phyloP scores from a whole-genome alignment of 2,888 invertebrate genomes.

The Exephanes ischioxanthus region DNA sequence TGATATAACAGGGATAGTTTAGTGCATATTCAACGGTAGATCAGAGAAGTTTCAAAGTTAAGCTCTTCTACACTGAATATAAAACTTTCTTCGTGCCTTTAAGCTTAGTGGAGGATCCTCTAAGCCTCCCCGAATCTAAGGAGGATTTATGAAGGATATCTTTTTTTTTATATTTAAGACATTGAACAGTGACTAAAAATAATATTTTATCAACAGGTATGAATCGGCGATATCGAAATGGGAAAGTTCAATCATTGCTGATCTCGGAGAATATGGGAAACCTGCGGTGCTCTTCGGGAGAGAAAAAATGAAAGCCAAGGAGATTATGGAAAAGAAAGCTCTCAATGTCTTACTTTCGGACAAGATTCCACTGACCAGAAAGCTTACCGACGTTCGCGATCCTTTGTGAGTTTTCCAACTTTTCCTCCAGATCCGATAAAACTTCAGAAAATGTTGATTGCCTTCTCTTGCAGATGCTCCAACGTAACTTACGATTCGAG shows the following conservation, averaged over 20 bases:
- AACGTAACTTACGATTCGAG: constrained; percentile 88
- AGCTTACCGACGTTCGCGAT: constrained; percentile 89
- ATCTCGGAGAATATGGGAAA: constrained; percentile 90
- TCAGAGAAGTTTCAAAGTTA: too few species aligned
- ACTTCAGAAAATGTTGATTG: constrained; percentile 32
- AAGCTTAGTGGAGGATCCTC: too few species aligned
- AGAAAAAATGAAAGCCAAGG: constrained; percentile 89
- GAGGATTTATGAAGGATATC: not conserved
- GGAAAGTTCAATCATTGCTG: constrained; percentile 88
- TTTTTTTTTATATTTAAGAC: not conserved
- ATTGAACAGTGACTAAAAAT: not conserved
- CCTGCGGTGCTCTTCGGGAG: constrained; percentile 89
- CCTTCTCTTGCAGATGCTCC: constrained; percentile 86
- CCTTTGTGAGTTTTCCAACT: constrained; percentile 83
- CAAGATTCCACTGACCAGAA: constrained; percentile 93
- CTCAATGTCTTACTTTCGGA: constrained; percentile 96
- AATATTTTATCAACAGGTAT: constrained; percentile 69
- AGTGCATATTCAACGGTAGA: too few species aligned
- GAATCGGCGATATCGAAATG: constrained; percentile 88
- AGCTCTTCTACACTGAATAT: too few species aligned
- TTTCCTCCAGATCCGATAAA: constrained; percentile 8
- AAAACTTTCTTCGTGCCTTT: too few species aligned
- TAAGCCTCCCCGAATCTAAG: too few species aligned
- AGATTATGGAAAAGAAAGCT: constrained; percentile 92
- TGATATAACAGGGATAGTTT: too few species aligned